Percentiles rank a stretch among this genome's conserved stretches.
Conservation (phyloP, 2,797 vertebrate species). For the Pipistrellus pygmaeus region DNA sequence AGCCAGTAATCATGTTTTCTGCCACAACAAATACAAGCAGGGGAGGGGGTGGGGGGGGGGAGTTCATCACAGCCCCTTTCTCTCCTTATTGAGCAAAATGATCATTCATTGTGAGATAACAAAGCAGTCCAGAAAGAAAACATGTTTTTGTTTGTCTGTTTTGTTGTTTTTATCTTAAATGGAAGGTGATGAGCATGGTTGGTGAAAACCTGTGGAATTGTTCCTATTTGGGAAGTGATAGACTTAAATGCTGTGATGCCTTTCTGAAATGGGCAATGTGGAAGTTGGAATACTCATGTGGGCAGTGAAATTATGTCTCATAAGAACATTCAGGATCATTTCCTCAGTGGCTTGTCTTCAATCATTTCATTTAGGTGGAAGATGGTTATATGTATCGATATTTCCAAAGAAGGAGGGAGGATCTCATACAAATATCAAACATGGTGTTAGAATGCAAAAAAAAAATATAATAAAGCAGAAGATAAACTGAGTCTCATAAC, state of each 20-base stretch:
- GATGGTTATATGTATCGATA: background rate
- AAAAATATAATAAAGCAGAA: background rate
- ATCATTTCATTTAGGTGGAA: background rate
- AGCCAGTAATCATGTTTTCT: constrained; percentile 21
- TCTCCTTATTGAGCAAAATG: constrained; percentile 51
- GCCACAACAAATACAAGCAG: constrained; percentile 53
- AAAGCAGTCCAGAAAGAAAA: constrained; percentile 53
- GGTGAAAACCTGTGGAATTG: background rate
- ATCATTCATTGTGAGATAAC: constrained; percentile 45
- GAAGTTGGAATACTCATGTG: background rate
- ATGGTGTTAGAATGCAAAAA: background rate
- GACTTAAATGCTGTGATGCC: background rate
- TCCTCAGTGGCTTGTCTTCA: background rate
- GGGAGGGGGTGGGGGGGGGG: too few relatives aligned
- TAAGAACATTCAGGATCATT: background rate
- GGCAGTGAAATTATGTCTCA: background rate
- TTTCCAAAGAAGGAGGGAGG: background rate
- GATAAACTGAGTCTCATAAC: background rate
- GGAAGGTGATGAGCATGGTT: background rate
- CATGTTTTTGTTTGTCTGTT: background rate
- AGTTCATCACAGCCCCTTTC: constrained; percentile 52
- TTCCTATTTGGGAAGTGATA: background rate
- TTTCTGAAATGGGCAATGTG: background rate
- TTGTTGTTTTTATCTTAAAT: constrained; percentile 1
- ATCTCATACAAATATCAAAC: background rate